A percentile compares a stretch with the other conserved stretches of the same genome.
phyloP scores from a whole-genome alignment of 2,888 invertebrate species.

The Rhopalosiphum nymphaeae region DNA sequence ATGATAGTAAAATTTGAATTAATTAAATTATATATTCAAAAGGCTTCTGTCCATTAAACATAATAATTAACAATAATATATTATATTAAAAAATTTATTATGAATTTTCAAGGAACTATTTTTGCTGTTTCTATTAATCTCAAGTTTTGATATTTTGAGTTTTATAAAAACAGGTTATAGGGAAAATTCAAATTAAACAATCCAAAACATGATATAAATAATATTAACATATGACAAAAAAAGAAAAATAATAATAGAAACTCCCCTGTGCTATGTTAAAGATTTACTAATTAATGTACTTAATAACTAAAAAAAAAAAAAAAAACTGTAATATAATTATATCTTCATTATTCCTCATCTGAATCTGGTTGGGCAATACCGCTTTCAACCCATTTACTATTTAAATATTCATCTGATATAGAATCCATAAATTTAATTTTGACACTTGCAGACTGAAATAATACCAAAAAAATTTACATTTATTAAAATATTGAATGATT shows the following conservation, averaged over 20 bases:
- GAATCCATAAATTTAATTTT: conserved; percentile 37
- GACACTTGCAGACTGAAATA: conserved; percentile 32
- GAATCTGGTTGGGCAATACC: conserved; percentile 28
- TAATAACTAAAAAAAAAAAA: neutral
- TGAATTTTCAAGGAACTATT: too few relatives aligned
- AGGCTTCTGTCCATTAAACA: too few relatives aligned
- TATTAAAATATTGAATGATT: neutral
- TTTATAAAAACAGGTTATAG: neutral
- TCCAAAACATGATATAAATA: too few relatives aligned
- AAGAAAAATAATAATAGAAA: neutral
- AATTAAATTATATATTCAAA: too few relatives aligned
- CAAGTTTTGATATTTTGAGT: neutral
- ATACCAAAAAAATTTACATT: neutral
- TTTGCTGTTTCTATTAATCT: too few relatives aligned
- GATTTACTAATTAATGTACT: neutral
- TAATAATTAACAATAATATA: too few relatives aligned
- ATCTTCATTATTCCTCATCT: conserved; percentile 17
- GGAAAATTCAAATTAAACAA: neutral
- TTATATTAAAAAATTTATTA: too few relatives aligned
- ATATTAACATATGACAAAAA: neutral
- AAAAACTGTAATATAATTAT: neutral
- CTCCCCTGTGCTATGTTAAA: neutral
- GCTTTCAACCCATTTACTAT: conserved; percentile 34
- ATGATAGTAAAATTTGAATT: too few relatives aligned
- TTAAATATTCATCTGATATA: conserved; percentile 30